Base-by-base conservation (phyloP, 1,140 invertebrate genomes). In the Anoplolepis gracilipes region DNA sequence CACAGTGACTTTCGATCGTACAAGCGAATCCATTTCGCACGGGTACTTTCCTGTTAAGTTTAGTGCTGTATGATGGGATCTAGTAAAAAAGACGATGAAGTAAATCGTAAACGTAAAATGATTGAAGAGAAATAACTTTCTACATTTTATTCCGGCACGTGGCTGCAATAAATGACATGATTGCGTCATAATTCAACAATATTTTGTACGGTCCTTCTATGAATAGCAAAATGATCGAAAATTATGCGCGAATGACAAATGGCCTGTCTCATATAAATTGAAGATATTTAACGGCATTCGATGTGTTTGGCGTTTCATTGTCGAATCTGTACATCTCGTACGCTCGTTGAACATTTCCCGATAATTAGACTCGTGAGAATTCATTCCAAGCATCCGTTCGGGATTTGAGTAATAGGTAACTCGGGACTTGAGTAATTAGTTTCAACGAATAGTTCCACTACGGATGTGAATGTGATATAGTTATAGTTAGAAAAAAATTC, bases 331-430 rank as follows among this genome's bases (percentile, higher is more conserved):
- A 46, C 42, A 46, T 30, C 46, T 8, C 73, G 39, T 77, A 39
- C 33, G 16, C 6, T 25, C n/a, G 42, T 42, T 19, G 33, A 85
- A 79, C 76, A 28, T 85, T 85, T 22, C 19, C 84, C 75, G 46
- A 79, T 85, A 79, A 79, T 85, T 65, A 85, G 61, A 61, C 65
- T 67, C 46, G 49, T 36, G 42, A 16, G 19, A 67, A 57, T 79
- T 65, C 25, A 46, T 46, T 42, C n/a, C 30, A 22, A 42, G 11
- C n/a, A 42, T 78, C 25, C 30, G 25, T 25, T 85, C 76, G 84
- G 33, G 10, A 42, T 42, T 42, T 42, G 39, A 13, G 36, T 7
- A 36, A 36, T 36, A 36, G 36, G 57, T 78, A 65, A 67, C 49
- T 36, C 22, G 16, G 25, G 46, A 55, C 25, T 30, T 55, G 13